Evolutionary conservation across 2,888 invertebrate genomes (phyloP).

Genomic region (Muschampia plurimacula): DNA sequence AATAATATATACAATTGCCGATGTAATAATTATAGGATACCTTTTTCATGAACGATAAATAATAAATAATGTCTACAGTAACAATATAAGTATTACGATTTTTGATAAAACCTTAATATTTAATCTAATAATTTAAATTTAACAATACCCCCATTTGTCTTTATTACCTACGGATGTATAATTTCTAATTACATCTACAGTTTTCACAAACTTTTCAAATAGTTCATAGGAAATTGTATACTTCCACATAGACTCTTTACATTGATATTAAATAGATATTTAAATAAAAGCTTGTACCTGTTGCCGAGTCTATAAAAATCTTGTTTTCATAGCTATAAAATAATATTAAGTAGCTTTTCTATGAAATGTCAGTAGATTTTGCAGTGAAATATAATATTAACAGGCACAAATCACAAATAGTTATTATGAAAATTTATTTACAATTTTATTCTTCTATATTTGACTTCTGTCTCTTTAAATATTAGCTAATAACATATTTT

Average conservation of each 20-base stretch:
- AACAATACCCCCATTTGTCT: too few species aligned
- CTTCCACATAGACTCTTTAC: neutral
- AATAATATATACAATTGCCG: slow-evolving; percentile 57
- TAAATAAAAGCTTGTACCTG: neutral
- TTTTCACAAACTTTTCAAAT: neutral
- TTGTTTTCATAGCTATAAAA: neutral
- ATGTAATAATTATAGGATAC: slow-evolving; percentile 46
- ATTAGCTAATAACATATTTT: slow-evolving; percentile 7
- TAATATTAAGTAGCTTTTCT: slow-evolving; percentile 4
- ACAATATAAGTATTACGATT: slow-evolving; percentile 11
- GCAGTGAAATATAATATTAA: neutral
- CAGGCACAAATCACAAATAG: neutral
- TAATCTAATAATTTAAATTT: neutral
- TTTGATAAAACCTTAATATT: slow-evolving; percentile 20
- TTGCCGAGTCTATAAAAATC: neutral
- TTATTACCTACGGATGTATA: neutral
- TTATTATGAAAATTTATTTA: slow-evolving; percentile 30
- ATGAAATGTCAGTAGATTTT: slow-evolving; percentile 6
- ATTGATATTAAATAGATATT: neutral
- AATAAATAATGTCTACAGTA: neutral
- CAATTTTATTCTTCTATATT: slow-evolving; percentile 21
- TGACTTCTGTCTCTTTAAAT: neutral
- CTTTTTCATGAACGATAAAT: slow-evolving; percentile 17
- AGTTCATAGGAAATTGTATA: neutral
- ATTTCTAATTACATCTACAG: neutral